Base-by-base conservation (phyloP, 2,888 invertebrate species). In the Hermodice carunculata region DNA sequence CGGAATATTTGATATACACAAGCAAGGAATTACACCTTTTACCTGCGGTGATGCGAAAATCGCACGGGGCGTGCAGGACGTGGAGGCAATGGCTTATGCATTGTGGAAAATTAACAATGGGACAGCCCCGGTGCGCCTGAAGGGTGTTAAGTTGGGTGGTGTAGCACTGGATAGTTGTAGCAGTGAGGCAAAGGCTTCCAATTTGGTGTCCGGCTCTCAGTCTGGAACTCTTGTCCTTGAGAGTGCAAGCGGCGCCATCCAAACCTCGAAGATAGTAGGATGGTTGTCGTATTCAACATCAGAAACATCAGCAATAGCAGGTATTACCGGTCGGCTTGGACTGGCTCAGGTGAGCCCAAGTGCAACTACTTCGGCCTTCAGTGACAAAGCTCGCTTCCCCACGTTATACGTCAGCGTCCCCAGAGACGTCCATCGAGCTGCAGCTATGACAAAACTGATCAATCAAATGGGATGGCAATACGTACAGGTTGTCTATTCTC, bases 261-360 rank as follows among this genome's bases (percentile, higher is more conserved):
- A n/a, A n/a, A n/a, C n/a, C n/a, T n/a, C n/a, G n/a, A n/a, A n/a
- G n/a, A n/a, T n/a, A n/a, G n/a, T 37, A 54, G 54, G 54, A 2
- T 54, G 54, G 54, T 42, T 54, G 54, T 28, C 22, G 42, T 26
- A 40, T n/a, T 46, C 46, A n/a, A 46, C 46, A 14, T 46, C 46
- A 48, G 76, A 76, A n/a, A 81, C 81, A 0, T 74, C 79, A 1
- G 73, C 73, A 19, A 67, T 78, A 4, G 73, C 78, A 2, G 68
- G 68, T n/a, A 67, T 78, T 26, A 53, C 79, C 8, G 70, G 76
- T 24, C 58, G 66, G 26, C 67, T 90, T 76, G 80, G 86, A 43
- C 85, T 89, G 37, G 89, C 89, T 1, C 87, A 89, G 73, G 79
- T 86, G 19, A 76, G 77, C 6, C 78, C 80, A 11, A 78, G 76